A percentile compares a stretch with the other conserved stretches of the same genome.
These are phyloP conservation scores for Podargus strigoides DNA, from an alignment of 2,797 vertebrate species.

Conservation along the genomic window DNA sequence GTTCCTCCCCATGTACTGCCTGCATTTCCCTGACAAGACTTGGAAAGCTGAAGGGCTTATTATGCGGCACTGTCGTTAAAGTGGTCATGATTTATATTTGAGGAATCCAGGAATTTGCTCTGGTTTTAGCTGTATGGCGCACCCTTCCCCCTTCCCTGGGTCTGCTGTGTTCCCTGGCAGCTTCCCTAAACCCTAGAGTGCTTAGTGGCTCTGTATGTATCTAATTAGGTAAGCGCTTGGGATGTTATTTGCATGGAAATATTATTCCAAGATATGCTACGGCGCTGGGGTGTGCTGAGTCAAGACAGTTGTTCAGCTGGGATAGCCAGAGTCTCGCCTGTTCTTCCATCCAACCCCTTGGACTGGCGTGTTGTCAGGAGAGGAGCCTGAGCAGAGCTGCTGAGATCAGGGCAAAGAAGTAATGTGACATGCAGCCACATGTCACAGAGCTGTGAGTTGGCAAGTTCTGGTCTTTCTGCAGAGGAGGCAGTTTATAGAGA, in stretches of 20 bases:
- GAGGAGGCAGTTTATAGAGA: neutral
- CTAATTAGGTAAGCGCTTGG: slow-evolving; percentile 30
- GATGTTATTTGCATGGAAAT: slow-evolving; percentile 35
- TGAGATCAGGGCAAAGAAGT: neutral
- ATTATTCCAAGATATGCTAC: neutral
- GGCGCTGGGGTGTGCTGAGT: neutral
- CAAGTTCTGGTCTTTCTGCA: neutral
- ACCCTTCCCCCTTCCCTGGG: slow-evolving; percentile 40
- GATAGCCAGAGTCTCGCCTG: neutral
- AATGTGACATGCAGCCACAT: neutral
- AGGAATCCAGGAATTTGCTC: slow-evolving; percentile 49
- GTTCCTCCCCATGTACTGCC: neutral
- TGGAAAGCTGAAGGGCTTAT: slow-evolving; percentile 23
- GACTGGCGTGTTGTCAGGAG: neutral
- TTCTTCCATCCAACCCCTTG: neutral
- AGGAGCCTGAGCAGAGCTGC: neutral
- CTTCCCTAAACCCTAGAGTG: neutral
- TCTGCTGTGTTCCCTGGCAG: slow-evolving; percentile 24
- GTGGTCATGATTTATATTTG: slow-evolving; percentile 34
- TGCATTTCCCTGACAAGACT: neutral
- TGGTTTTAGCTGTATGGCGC: neutral
- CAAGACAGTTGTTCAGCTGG: neutral
- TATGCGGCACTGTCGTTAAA: neutral
- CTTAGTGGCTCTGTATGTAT: slow-evolving; percentile 17
- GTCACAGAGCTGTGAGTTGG: accelerated